Evolutionary conservation across 2,797 vertebrate species (phyloP), one percentile per base, ranked within the genome.

Genomic region (Chelidonichthys spinosus): DNA sequence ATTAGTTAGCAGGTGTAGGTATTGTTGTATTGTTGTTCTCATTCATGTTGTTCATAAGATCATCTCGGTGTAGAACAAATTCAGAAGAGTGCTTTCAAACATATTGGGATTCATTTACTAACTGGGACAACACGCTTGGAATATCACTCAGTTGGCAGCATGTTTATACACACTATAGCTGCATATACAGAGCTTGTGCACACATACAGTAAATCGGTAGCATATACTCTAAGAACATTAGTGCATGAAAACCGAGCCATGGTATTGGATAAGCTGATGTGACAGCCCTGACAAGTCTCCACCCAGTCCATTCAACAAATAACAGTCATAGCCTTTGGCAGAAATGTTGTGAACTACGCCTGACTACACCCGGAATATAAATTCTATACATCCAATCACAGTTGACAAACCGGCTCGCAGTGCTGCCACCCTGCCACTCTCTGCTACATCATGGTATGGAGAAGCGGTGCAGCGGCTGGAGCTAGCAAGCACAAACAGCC

Each of bases 251-350:
- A 75, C 11, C 1, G 4, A 69, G 63, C 79, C 18, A 1, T 73
- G 72, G 61, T 55, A 43, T 76, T n/a, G 58, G 55, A 74, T 84
- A 83, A 86, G 70, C 58, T 74, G 75, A 86, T 72, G 79, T 82
- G 90, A 90, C 85, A 73, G 77, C 82, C 68, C 67, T 85, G 90
- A 92, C 85, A 88, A 90, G 82, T 85, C 72, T 78, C 58, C 69
- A 69, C 90, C 82, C 87, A 87, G 78, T 69, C 88, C 83, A 90
- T 90, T 92, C 81, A 83, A 86, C 78, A 85, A 78, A 91, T 87
- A 86, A 79, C 67, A 63, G 33, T 32, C 70, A 65, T 40, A 68
- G 82, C 79, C 84, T 76, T 74, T 72, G 83, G 89, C 78, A 79
- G 73, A 70, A 84, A 87, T 72, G 78, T 69, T 81, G 61, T 58